These are phyloP conservation scores for Capitulum mitella DNA, from an alignment of 2,888 invertebrate genomes.

Conservation along the genomic window DNA sequence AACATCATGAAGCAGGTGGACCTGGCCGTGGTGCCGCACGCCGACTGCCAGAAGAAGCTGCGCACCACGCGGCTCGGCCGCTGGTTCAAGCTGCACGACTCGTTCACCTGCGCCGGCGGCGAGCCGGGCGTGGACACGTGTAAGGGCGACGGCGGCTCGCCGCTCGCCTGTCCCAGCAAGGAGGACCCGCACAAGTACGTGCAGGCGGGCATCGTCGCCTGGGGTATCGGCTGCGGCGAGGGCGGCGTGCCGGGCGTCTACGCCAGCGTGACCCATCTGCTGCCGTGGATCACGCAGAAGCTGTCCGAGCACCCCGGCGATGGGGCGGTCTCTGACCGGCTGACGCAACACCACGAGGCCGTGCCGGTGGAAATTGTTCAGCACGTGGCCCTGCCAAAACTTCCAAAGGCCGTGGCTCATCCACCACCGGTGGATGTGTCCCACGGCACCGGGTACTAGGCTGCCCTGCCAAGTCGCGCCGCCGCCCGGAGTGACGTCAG, in stretches of 20 bases:
- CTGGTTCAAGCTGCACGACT: conserved; percentile 31
- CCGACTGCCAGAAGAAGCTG: conserved; percentile 29
- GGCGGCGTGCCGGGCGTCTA: conserved; percentile 70
- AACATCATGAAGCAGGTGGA: conserved; percentile 68
- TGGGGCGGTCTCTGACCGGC: not conserved
- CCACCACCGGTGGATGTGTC: no score
- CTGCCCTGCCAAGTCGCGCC: no score
- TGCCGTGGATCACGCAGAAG: conserved; percentile 57
- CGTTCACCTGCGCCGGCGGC: conserved; percentile 35
- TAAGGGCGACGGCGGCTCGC: conserved; percentile 73
- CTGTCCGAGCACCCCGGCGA: not conserved
- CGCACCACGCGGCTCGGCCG: conserved; percentile 32
- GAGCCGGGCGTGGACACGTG: conserved; percentile 59
- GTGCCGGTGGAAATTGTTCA: not conserved
- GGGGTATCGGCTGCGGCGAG: conserved; percentile 81
- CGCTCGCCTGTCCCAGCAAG: conserved; percentile 60
- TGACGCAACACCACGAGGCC: not conserved
- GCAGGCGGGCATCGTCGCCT: conserved; percentile 72
- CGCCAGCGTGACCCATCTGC: conserved; percentile 58
- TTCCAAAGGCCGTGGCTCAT: no score
- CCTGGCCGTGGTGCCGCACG: conserved; percentile 41
- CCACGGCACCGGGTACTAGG: no score
- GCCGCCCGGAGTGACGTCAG: no score
- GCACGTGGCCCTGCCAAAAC: not conserved
- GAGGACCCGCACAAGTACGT: conserved; percentile 28